Evolutionary conservation across 2,113 vertebrate genomes (phyloP).

Genomic region (Enhydra lutris): DNA sequence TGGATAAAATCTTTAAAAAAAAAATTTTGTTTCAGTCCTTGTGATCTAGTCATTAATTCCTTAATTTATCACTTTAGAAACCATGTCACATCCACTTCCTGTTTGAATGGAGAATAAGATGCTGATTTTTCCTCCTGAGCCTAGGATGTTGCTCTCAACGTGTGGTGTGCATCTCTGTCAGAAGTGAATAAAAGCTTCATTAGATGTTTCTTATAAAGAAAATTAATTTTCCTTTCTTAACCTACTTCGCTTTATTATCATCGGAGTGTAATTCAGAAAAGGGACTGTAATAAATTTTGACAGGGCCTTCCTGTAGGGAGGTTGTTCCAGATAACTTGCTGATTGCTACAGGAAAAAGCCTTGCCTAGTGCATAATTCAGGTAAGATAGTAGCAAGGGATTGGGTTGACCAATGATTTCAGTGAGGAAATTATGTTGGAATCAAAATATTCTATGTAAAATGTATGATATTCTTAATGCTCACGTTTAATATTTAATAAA

Average conservation of each 20-base stretch:
- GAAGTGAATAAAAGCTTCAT: conserved; percentile 62
- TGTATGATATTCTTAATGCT: conserved; percentile 81
- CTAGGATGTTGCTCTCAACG: conserved; percentile 6
- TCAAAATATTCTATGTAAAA: conserved; percentile 81
- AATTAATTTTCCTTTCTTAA: conserved; percentile 63
- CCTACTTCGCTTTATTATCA: conserved; percentile 59
- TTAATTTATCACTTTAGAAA: conserved; percentile 52
- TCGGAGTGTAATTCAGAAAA: conserved; percentile 59
- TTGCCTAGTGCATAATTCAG: conserved; percentile 78
- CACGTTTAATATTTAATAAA: conserved; percentile 82
- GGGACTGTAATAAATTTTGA: conserved; percentile 69
- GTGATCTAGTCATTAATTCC: conserved; percentile 42
- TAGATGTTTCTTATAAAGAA: conserved; percentile 20
- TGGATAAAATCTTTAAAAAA: no score
- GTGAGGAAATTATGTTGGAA: conserved; percentile 75
- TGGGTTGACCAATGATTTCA: conserved; percentile 67
- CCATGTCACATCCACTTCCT: not conserved
- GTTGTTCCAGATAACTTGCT: conserved; percentile 73
- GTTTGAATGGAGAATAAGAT: conserved; percentile 6
- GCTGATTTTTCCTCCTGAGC: conserved; percentile 33
- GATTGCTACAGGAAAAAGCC: conserved; percentile 72
- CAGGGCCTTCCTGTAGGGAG: conserved; percentile 70
- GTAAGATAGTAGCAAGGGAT: conserved; percentile 61
- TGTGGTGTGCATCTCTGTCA: not conserved
- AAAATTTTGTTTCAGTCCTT: not conserved